phyloP scores from a whole-genome alignment of 2,113 vertebrate species.

The Siniperca knerii region DNA sequence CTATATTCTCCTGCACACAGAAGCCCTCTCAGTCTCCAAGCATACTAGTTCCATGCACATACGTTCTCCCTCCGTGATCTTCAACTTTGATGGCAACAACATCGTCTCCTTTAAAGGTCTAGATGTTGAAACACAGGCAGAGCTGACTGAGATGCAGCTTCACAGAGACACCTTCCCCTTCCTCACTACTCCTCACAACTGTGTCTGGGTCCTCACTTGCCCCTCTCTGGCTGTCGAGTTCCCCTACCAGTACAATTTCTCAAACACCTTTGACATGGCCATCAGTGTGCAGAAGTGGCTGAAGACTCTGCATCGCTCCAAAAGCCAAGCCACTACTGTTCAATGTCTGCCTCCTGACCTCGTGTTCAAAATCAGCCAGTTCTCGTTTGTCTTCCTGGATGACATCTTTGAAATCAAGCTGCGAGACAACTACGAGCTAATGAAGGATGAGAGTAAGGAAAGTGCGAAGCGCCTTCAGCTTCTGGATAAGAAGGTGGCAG shows the following conservation, averaged over 20 bases:
- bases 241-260: slow-evolving; percentile 97
- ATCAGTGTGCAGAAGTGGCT: slow-evolving; percentile 96
- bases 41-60: slow-evolving; percentile 81
- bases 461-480: slow-evolving; percentile 94
- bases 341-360: slow-evolving; percentile 88
- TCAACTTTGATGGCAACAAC: slow-evolving; percentile 93
- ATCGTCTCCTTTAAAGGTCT: slow-evolving; percentile 90
- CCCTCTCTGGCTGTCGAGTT: slow-evolving; percentile 90
- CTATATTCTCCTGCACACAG: slow-evolving; percentile 88
- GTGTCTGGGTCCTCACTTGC: slow-evolving; percentile 89
- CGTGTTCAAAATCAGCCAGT: slow-evolving; percentile 90
- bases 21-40: slow-evolving; percentile 85
- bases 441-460: slow-evolving; percentile 98
- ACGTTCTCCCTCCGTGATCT: slow-evolving; percentile 86
- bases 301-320: slow-evolving; percentile 88
- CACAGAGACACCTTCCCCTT: slow-evolving; percentile 89
- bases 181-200: slow-evolving; percentile 87
- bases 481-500: slow-evolving; percentile 94
- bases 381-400: slow-evolving; percentile 96
- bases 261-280: slow-evolving; percentile 91
- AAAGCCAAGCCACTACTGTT: neutral
- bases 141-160: slow-evolving; percentile 88
- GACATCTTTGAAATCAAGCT: slow-evolving; percentile 96
- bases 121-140: slow-evolving; percentile 86
- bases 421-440: slow-evolving; percentile 97